A percentile compares a stretch with the other conserved stretches of the same genome.
phyloP scores from a whole-genome alignment of 2,797 vertebrate species.

The Echeneis naucrates region DNA sequence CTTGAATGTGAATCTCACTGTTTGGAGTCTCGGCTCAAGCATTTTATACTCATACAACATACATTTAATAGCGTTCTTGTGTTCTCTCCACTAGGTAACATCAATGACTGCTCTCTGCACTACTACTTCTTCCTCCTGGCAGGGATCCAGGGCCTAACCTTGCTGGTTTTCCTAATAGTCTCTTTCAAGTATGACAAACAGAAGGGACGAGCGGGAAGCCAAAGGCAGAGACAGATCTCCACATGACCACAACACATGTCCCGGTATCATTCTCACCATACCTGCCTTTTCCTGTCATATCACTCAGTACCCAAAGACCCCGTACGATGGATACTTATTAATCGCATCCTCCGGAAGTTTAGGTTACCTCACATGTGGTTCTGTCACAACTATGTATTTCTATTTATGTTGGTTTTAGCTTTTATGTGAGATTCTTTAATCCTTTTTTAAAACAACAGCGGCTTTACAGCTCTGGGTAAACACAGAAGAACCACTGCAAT shows the following conservation, averaged over 20 bases:
- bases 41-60: neutral
- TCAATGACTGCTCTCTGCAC: constrained; percentile 94
- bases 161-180: constrained; percentile 94
- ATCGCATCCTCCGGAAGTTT: constrained; percentile 14
- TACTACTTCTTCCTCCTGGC: constrained; percentile 99
- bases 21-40: constrained; percentile 6
- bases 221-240: constrained; percentile 66
- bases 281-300: constrained; percentile 40
- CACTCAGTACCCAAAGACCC: constrained; percentile 39
- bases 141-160: constrained; percentile 92
- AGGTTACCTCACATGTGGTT: constrained; percentile 14
- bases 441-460: constrained; percentile 8
- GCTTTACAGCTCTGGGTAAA: constrained; percentile 32
- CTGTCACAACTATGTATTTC: constrained; percentile 9
- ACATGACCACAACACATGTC: constrained; percentile 69
- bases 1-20: constrained; percentile 7
- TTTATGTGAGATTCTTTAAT: constrained; percentile 10
- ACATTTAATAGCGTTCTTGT: constrained; percentile 24
- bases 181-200: constrained; percentile 94
- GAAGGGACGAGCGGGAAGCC: constrained; percentile 70
- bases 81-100: constrained; percentile 88
- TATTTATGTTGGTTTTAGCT: constrained; percentile 60
- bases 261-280: constrained; percentile 9
- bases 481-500: constrained; percentile 19
- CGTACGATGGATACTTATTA: constrained; percentile 19